Evolutionary conservation across 2,888 invertebrate species (phyloP).

Genomic region (Rhagonycha lutea): DNA sequence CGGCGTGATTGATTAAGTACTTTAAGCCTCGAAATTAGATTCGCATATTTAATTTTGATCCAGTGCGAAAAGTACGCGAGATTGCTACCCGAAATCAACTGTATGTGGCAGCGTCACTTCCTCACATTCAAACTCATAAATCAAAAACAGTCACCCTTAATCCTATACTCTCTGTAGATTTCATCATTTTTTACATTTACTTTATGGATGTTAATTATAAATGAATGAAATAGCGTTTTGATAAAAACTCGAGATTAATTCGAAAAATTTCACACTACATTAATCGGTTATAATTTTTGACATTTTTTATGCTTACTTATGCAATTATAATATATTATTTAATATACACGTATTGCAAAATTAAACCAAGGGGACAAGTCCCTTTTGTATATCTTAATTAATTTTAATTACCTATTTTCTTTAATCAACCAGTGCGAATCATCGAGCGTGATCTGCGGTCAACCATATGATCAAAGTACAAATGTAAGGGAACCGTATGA

Average conservation of each 20-base stretch:
- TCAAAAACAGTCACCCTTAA: slow-evolving; percentile 55
- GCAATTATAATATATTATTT: too few species aligned
- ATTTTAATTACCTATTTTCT: too few species aligned
- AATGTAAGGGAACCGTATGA: too few species aligned
- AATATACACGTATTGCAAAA: neutral
- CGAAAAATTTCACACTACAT: neutral
- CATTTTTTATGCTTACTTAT: too few species aligned
- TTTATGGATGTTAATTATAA: slow-evolving; percentile 51
- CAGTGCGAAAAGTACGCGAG: slow-evolving; percentile 42
- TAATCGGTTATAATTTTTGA: too few species aligned
- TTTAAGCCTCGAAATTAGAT: slow-evolving; percentile 53
- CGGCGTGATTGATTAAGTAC: slow-evolving; percentile 54
- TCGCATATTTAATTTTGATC: slow-evolving; percentile 54
- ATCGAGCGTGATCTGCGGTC: too few species aligned
- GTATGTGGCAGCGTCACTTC: slow-evolving; percentile 47
- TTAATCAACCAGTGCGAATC: too few species aligned
- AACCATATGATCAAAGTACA: too few species aligned
- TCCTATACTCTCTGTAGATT: slow-evolving; percentile 48
- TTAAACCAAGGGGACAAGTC: too few species aligned
- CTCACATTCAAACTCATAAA: slow-evolving; percentile 51
- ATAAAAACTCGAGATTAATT: neutral
- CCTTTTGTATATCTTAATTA: too few species aligned
- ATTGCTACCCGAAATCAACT: slow-evolving; percentile 37
- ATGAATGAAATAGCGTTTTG: slow-evolving; percentile 53
- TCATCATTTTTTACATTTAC: slow-evolving; percentile 45